Percentiles rank a stretch among this genome's conserved stretches.
Evolutionary conservation across 2,888 invertebrate species (phyloP).

Genomic region (Argyra leucocephala): DNA sequence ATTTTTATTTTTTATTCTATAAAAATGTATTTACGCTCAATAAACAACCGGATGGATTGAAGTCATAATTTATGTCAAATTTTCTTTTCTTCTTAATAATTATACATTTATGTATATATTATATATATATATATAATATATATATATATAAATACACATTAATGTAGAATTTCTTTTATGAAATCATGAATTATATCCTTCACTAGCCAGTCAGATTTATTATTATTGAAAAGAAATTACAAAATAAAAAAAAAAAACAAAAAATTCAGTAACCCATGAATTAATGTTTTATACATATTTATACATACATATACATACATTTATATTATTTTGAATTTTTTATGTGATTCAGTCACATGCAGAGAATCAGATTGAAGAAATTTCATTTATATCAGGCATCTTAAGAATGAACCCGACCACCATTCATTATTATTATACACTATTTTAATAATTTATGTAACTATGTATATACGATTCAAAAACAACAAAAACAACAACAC

Average conservation of each 20-base stretch:
- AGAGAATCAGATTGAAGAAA: neutral
- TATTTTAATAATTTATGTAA: too few species aligned
- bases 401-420: neutral
- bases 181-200: neutral
- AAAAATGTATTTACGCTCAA: neutral
- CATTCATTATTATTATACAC: too few species aligned
- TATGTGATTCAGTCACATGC: neutral
- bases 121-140: neutral
- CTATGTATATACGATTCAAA: too few species aligned
- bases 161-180: neutral
- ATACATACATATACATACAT: neutral
- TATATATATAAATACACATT: neutral
- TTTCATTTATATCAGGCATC: neutral
- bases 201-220: conserved; percentile 6
- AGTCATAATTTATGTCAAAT: conserved; percentile 5
- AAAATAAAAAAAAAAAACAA: neutral
- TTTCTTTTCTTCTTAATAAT: neutral
- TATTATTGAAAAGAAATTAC: neutral
- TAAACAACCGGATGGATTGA: conserved; percentile 6
- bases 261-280: neutral
- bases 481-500: neutral
- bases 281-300: neutral
- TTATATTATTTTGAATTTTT: neutral
- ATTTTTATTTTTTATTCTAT: too few species aligned
- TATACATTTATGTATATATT: neutral